phyloP scores from a whole-genome alignment of 2,888 invertebrate species.

The Aphrophora alni region DNA sequence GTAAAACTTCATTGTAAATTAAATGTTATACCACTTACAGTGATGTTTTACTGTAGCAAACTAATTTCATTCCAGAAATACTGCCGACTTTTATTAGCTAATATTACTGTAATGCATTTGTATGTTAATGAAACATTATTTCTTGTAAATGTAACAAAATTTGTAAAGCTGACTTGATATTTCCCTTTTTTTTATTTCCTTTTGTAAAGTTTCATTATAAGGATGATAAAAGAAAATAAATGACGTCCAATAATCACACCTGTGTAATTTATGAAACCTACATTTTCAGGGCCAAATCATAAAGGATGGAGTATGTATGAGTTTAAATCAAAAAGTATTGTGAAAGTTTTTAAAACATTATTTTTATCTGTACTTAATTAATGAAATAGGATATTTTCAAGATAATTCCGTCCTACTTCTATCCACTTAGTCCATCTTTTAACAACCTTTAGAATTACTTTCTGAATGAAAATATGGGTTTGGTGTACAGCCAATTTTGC shows the following conservation, averaged over 20 bases:
- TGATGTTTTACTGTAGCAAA: not conserved
- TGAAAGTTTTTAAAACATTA: too few species aligned
- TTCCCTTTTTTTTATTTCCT: conserved; percentile 45
- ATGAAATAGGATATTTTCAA: too few species aligned
- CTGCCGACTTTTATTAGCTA: not conserved
- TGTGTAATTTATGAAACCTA: too few species aligned
- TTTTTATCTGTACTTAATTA: too few species aligned
- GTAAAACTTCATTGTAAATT: not conserved
- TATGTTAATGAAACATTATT: conserved; percentile 37
- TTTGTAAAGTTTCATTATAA: conserved; percentile 48
- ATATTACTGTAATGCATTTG: not conserved
- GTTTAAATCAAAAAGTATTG: too few species aligned
- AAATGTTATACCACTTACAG: not conserved
- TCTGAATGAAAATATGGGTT: too few species aligned
- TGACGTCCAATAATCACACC: conserved; percentile 46
- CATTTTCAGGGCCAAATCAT: too few species aligned
- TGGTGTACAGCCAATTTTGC: too few species aligned
- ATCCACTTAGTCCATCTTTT: too few species aligned
- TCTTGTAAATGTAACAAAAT: conserved; percentile 45
- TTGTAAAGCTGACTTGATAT: conserved; percentile 45
- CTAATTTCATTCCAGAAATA: not conserved
- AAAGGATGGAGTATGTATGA: too few species aligned
- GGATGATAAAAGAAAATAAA: conserved; percentile 47
- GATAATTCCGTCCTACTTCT: too few species aligned
- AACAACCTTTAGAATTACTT: too few species aligned